A percentile compares a stretch with the other conserved stretches of the same genome.
Conservation (phyloP, 1,140 invertebrate species). For the Scaptomyza graminum region DNA sequence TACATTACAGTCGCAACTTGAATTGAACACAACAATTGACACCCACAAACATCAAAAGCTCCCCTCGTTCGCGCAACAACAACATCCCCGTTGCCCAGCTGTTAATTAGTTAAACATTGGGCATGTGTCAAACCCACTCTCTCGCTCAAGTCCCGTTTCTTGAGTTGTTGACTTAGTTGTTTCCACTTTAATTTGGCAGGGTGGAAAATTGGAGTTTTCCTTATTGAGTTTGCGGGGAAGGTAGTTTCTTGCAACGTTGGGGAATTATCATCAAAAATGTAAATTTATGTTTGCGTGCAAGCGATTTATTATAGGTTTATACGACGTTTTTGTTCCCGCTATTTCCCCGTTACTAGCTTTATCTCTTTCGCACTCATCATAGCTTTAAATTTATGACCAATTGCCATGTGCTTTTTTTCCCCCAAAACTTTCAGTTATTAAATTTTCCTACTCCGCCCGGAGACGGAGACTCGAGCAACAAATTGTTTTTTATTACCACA, state of each 20-base stretch:
- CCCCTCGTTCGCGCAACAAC: neutral
- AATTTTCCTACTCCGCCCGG: conserved; percentile 47
- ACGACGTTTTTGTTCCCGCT: neutral
- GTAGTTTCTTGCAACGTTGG: neutral
- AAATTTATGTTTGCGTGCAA: conserved; percentile 72
- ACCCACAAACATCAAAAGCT: neutral
- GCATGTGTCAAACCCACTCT: conserved; percentile 29
- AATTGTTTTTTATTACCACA: conserved; percentile 29
- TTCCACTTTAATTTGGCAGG: conserved; percentile 48
- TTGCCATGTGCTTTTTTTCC: conserved; percentile 28
- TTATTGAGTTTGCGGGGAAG: neutral
- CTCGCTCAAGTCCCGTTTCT: conserved; percentile 8
- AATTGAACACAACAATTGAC: conserved; percentile 37
- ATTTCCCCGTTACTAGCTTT: conserved; percentile 12
- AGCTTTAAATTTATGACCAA: conserved; percentile 64
- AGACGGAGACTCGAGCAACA: neutral
- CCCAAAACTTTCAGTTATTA: conserved; percentile 63
- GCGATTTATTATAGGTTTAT: conserved; percentile 68
- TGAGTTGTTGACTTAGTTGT: conserved; percentile 47
- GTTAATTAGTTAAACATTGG: conserved; percentile 79
- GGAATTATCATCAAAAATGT: conserved; percentile 80
- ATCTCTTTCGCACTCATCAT: neutral
- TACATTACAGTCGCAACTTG: conserved; percentile 70
- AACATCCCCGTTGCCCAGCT: conserved; percentile 21
- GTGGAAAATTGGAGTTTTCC: neutral